Conservation (phyloP, 2,113 vertebrate genomes). For the Laterallus jamaicensis region DNA sequence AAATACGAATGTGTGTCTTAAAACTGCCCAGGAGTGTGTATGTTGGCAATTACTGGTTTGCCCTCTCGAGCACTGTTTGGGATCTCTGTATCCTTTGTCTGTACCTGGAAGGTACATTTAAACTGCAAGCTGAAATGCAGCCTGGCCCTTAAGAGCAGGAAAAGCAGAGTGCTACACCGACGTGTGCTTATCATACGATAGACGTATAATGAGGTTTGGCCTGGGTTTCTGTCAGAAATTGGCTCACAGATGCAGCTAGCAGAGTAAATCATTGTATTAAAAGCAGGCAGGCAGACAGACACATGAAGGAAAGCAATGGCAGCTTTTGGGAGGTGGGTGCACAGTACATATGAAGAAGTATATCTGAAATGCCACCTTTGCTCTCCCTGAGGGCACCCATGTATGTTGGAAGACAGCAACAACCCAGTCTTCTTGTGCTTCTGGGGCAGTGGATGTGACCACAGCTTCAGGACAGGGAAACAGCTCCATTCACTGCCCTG, state of each 20-base stretch:
- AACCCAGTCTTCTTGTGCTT: background rate
- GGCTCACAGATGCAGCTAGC: background rate
- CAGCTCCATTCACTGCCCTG: background rate
- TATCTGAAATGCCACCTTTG: background rate
- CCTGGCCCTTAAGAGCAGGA: background rate
- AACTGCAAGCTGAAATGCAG: background rate
- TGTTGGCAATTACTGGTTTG: background rate
- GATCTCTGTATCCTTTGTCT: background rate
- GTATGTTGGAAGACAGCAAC: background rate
- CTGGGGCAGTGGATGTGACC: background rate
- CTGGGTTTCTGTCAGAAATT: background rate
- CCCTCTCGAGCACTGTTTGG: background rate
- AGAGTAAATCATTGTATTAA: background rate
- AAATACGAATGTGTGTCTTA: background rate
- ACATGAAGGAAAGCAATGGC: background rate
- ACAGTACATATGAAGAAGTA: background rate
- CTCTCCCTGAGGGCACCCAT: accelerated
- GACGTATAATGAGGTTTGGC: background rate
- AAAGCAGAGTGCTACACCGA: background rate
- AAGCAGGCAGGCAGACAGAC: background rate
- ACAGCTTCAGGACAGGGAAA: background rate
- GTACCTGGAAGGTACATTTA: background rate
- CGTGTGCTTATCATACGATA: background rate
- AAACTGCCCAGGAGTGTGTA: background rate
- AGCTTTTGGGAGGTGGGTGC: background rate